phyloP scores from a whole-genome alignment of 2,797 vertebrate species.

The Eleutherodactylus coqui region DNA sequence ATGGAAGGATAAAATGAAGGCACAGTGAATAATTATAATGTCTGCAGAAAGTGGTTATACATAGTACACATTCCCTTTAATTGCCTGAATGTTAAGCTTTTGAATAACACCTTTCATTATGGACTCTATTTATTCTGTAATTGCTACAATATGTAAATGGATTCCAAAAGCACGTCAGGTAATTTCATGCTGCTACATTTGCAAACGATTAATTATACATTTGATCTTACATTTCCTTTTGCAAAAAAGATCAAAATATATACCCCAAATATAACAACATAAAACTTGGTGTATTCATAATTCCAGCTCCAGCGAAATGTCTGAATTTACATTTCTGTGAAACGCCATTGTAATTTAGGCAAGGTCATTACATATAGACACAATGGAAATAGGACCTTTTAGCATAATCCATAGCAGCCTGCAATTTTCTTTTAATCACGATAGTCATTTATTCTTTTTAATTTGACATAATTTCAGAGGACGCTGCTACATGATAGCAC shows the following conservation, averaged over 20 bases:
- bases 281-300: conserved; percentile 58
- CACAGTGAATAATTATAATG: conserved; percentile 63
- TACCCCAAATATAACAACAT: conserved; percentile 64
- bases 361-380: conserved; percentile 68
- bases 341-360: conserved; percentile 64
- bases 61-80: conserved; percentile 61
- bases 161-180: conserved; percentile 61
- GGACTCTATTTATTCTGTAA: conserved; percentile 56
- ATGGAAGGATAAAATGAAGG: conserved; percentile 51
- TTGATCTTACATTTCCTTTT: conserved; percentile 62
- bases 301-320: conserved; percentile 53
- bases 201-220: conserved; percentile 64
- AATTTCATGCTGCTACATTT: conserved; percentile 64
- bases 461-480: conserved; percentile 60
- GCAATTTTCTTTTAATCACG: conserved; percentile 64
- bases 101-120: conserved; percentile 65
- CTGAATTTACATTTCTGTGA: conserved; percentile 63
- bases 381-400: conserved; percentile 69
- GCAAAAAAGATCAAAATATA: conserved; percentile 63
- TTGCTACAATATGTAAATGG: conserved; percentile 62
- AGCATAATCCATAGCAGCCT: conserved; percentile 68
- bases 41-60: conserved; percentile 59
- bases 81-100: conserved; percentile 63
- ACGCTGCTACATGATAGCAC: conserved; percentile 49
- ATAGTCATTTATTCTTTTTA: conserved; percentile 58